A percentile compares a stretch with the other conserved stretches of the same genome.
These are phyloP conservation scores for Bilobella aurantiaca DNA, from an alignment of 1,140 invertebrate species.

Conservation along the genomic window DNA sequence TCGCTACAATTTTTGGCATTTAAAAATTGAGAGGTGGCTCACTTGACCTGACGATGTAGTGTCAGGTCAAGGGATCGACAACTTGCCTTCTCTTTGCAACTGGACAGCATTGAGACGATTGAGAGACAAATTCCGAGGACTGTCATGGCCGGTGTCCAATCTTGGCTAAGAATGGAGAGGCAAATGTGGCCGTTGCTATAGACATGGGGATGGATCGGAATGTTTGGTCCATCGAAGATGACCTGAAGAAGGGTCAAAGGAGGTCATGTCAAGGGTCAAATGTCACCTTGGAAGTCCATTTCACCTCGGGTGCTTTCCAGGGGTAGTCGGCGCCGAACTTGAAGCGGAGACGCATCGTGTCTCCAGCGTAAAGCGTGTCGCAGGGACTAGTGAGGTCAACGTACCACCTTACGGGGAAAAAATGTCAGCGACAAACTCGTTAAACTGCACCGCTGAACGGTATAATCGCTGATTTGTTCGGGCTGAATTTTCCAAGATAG, in stretches of 20 bases:
- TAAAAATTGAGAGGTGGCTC: too few species aligned
- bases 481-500: too few species aligned
- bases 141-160: constrained; percentile 13
- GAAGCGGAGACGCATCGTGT: background rate
- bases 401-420: background rate
- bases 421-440: background rate
- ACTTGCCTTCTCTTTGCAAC: constrained; percentile 13
- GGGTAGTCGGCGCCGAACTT: background rate
- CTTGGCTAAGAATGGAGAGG: constrained; percentile 11
- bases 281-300: constrained; percentile 2
- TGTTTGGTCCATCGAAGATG: constrained; percentile 3
- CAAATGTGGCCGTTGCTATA: constrained; percentile 24
- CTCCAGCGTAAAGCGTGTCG: constrained; percentile 11
- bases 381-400: background rate
- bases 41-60: too few species aligned
- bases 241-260: constrained; percentile 1
- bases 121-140: constrained; percentile 13
- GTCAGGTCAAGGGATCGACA: too few species aligned
- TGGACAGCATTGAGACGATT: constrained; percentile 18
- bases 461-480: too few species aligned
- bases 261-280: background rate
- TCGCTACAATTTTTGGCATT: too few species aligned
- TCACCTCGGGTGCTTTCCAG: background rate
- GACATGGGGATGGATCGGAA: constrained; percentile 19
- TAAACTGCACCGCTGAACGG: too few species aligned